Base-by-base conservation (phyloP, 2,113 vertebrate species). In the Verasper variegatus region DNA sequence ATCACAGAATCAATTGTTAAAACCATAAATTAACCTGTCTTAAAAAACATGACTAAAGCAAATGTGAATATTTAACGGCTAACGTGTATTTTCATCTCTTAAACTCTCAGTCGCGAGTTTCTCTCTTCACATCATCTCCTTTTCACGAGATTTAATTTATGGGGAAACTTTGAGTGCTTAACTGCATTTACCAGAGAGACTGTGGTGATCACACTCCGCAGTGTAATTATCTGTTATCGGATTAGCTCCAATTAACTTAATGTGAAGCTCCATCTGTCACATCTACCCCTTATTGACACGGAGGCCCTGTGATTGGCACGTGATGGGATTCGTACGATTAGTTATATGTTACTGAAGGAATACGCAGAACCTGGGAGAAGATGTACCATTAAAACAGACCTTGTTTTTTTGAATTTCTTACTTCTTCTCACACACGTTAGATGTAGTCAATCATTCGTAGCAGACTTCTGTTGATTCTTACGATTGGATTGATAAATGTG, bases 231-330 rank as follows among this genome's bases (percentile, higher is more conserved):
- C 65, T 54, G 21, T 82, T 65, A 77, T 87, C 47, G 58, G 40
- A 86, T 84, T 83, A 79, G 67, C 62, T 77, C 73, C 52, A 86
- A 23, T 86, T 80, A 75, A 56, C 64, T 62, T 69, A 12, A 55
- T 74, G 71, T 74, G 35, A 40, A 62, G 45, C 67, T 76, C n/a
- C 56, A 26, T 78, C 68, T 65, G 78, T 64, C 54, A 31, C 21
- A 78, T 55, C 68, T 52, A 63, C 54, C 80, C 65, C 65, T 84
- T 62, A 26, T 74, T 49, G 37, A 76, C 76, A 69, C 37, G 35
- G 23, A 31, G 49, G 54, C 40, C 2, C 57, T 24, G 5, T 49
- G 49, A 82, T 65, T 82, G 68, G 65, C 0, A 11, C 13, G 7
- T 69, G 49, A 65, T 57, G 68, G 52, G 59, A 74, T 80, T 58